phyloP scores from a whole-genome alignment of 1,140 invertebrate genomes.

The Orius insidiosus region DNA sequence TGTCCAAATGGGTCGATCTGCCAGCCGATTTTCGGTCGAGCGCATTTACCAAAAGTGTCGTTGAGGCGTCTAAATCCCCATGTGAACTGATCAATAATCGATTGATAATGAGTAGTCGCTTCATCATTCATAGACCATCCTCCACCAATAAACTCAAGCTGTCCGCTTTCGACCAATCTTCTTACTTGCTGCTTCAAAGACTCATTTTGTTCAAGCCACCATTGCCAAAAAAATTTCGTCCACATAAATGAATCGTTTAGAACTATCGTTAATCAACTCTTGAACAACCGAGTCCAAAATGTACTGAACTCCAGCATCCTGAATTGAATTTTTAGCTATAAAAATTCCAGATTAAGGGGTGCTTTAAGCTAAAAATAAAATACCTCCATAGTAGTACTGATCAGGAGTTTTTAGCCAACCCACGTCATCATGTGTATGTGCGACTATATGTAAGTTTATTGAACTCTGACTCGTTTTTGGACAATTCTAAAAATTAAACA shows the following conservation, averaged over 20 bases:
- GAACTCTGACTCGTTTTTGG: slow-evolving; percentile 31
- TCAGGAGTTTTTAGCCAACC: slow-evolving; percentile 77
- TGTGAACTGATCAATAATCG: slow-evolving; percentile 83
- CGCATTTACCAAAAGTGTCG: slow-evolving; percentile 46
- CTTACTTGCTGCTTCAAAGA: slow-evolving; percentile 35
- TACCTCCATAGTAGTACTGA: slow-evolving; percentile 63
- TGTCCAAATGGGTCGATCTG: slow-evolving; percentile 65
- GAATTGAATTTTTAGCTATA: slow-evolving; percentile 45
- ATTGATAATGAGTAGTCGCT: slow-evolving; percentile 78
- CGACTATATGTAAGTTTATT: slow-evolving; percentile 56
- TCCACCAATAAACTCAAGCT: slow-evolving; percentile 70
- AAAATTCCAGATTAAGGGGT: slow-evolving; percentile 19
- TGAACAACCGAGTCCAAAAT: slow-evolving; percentile 78
- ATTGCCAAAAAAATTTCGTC: slow-evolving; percentile 83
- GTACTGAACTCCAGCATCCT: slow-evolving; percentile 71
- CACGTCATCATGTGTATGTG: slow-evolving; percentile 62
- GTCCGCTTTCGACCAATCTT: slow-evolving; percentile 47
- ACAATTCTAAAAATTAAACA: too few species aligned
- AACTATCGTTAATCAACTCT: slow-evolving; percentile 53
- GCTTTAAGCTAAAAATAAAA: slow-evolving; percentile 21
- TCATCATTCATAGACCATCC: slow-evolving; percentile 93
- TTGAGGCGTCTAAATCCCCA: slow-evolving; percentile 47
- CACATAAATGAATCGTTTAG: slow-evolving; percentile 55
- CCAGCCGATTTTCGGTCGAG: slow-evolving; percentile 47
- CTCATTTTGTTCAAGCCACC: slow-evolving; percentile 66